Conservation (phyloP, 1,140 invertebrate species). For the Eriocheir sinensis region DNA sequence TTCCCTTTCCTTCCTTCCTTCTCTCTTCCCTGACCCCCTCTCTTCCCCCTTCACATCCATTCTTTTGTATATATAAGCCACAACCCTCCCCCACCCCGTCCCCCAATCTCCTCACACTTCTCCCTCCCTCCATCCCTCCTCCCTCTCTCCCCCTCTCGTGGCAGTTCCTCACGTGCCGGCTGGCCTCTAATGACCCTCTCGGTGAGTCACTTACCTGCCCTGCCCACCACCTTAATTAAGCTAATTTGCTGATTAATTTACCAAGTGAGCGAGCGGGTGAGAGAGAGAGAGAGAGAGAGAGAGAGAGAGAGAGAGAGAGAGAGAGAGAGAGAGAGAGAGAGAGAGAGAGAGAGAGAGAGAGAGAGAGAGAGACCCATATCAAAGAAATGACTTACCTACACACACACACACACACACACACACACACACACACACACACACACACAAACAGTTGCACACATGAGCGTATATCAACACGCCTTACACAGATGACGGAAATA, state of each 20-base stretch:
- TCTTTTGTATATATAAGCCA: too few species aligned
- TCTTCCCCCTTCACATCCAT: neutral
- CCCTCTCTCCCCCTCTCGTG: too few species aligned
- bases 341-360: too few species aligned
- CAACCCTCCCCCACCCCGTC: too few species aligned
- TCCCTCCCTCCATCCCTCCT: too few species aligned
- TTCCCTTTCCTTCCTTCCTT: neutral
- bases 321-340: too few species aligned
- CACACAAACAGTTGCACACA: neutral
- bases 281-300: conserved; percentile 45
- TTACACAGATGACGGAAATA: too few species aligned
- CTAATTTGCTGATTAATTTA: conserved; percentile 10
- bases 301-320: conserved; percentile 40
- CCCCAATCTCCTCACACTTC: too few species aligned
- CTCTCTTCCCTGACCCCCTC: neutral
- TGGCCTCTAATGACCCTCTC: neutral
- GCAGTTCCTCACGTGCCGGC: neutral
- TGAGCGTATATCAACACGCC: neutral
- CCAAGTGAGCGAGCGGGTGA: neutral
- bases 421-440: conserved; percentile 13
- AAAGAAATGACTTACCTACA: neutral
- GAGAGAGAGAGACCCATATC: neutral
- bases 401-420: neutral
- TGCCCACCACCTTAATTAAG: neutral
- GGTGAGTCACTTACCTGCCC: conserved; percentile 14